A percentile compares a stretch with the other conserved stretches of the same genome.
phyloP scores from a whole-genome alignment of 2,113 vertebrate genomes.

The Chauna torquata region DNA sequence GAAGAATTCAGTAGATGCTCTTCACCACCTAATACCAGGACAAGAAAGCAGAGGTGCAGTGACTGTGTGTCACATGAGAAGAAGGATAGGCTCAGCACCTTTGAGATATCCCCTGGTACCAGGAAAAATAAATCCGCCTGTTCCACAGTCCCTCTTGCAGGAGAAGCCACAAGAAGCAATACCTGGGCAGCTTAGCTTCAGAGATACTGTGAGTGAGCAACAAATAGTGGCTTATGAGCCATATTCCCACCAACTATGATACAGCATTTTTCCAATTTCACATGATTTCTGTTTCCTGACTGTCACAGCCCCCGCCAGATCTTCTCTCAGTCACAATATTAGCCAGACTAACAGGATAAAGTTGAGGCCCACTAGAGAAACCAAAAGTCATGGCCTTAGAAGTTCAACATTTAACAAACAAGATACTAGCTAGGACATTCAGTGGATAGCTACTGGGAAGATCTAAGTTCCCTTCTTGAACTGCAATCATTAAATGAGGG shows the following conservation, averaged over 20 bases:
- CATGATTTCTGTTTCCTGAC: not conserved
- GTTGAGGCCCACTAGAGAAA: not conserved
- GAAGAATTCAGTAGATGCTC: not conserved
- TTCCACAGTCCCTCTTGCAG: not conserved
- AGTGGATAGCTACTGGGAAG: not conserved
- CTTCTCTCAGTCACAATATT: not conserved
- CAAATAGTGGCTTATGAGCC: not conserved
- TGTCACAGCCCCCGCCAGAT: not conserved
- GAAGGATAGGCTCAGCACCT: slow-evolving; percentile 14
- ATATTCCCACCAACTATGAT: not conserved
- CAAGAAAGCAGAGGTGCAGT: slow-evolving; percentile 28
- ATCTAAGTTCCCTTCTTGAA: slow-evolving; percentile 26
- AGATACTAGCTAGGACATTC: not conserved
- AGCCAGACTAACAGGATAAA: not conserved
- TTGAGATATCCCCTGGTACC: not conserved
- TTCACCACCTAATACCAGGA: not conserved
- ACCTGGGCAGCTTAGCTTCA: not conserved
- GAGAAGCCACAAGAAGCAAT: not conserved
- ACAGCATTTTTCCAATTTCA: not conserved
- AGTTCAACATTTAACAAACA: slow-evolving; percentile 15
- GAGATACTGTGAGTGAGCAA: not conserved
- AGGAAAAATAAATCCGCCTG: not conserved
- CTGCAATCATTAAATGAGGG: slow-evolving; percentile 1
- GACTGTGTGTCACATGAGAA: not conserved
- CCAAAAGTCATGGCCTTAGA: not conserved